phyloP scores from a whole-genome alignment of 2,888 invertebrate genomes.

The Agrotis ipsilon region DNA sequence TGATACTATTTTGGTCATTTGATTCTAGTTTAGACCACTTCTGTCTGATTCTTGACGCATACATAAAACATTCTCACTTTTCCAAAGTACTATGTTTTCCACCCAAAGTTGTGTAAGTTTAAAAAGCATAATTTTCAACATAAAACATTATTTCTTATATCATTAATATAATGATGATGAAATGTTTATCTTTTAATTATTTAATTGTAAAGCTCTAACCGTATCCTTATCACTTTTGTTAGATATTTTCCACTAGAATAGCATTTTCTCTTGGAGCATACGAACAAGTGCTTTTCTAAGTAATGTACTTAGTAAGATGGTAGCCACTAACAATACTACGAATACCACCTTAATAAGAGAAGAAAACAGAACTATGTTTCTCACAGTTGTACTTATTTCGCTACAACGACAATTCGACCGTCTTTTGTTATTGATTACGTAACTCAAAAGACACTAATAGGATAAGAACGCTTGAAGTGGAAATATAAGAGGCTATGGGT shows the following conservation, averaged over 20 bases:
- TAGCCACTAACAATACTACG: conserved; percentile 1
- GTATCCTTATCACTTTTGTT: too few species aligned
- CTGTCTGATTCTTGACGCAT: too few species aligned
- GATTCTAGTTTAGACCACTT: neutral
- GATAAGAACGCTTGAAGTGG: conserved; percentile 64
- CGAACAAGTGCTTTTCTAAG: conserved; percentile 1
- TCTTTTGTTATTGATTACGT: conserved; percentile 63
- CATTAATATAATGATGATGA: neutral
- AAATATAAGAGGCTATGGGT: conserved; percentile 61
- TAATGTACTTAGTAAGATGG: neutral
- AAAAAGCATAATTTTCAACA: too few species aligned
- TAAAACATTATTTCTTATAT: neutral
- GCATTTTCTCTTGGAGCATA: neutral
- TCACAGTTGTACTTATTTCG: conserved; percentile 22
- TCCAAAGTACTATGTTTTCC: too few species aligned
- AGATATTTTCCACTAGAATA: neutral
- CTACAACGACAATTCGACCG: conserved; percentile 26
- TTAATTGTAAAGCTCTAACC: neutral
- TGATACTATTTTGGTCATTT: neutral
- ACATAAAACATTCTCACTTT: too few species aligned
- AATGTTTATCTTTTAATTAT: neutral
- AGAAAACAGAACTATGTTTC: conserved; percentile 15
- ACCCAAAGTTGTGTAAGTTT: too few species aligned
- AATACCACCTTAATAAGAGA: conserved; percentile 3
- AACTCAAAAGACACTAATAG: conserved; percentile 66